Base-by-base conservation (phyloP, 1,140 invertebrate species). In the Goniozus legneri region DNA sequence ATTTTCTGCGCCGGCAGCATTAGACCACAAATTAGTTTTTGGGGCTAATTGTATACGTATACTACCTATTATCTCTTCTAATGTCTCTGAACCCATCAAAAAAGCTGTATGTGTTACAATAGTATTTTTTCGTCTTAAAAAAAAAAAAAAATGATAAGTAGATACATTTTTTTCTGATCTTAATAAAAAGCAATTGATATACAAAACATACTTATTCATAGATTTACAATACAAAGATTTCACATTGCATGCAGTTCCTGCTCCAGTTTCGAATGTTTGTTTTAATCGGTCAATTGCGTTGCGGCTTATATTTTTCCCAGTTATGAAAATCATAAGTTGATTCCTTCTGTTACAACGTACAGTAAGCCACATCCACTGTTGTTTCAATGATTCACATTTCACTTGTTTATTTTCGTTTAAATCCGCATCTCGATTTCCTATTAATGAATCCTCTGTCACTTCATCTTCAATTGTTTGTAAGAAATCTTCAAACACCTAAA, bases 221-320 rank as follows among this genome's bases (percentile, higher is more conserved):
- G 65, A 64, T 53, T 75, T 75, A 47, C 73, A 75, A 47, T 75
- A 75, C 8, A 76, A 50, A 13, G 73, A 75, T 40, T 75, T 76
- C 1, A 76, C 69, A 34, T 73, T 75, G 39, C 68, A 73, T 50
- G 70, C 57, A 21, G 67, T 73, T 41, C 74, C 74, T 6, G 56
- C 19, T 19, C 71, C 71, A 40, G 42, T 62, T 43, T 71, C 64
- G 47, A 61, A 76, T 1, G 67, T 49, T 18, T 64, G 52, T 31
- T 69, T 74, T 30, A 76, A 59, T 43, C 50, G 60, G 31, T 73
- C 64, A 68, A 75, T 72, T 1, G 69, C 58, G 2, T 43, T 32
- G 0, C 55, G 47, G 50, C 19, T 64, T 20, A 76, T 64, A 44
- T 71, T 69, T 48, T 67, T 71, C 6, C 73, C 74, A 20, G 73